Evolutionary conservation across 35 echinoderm and acorn worm genomes (phyloP).

Genomic region (Amphiura filiformis): DNA sequence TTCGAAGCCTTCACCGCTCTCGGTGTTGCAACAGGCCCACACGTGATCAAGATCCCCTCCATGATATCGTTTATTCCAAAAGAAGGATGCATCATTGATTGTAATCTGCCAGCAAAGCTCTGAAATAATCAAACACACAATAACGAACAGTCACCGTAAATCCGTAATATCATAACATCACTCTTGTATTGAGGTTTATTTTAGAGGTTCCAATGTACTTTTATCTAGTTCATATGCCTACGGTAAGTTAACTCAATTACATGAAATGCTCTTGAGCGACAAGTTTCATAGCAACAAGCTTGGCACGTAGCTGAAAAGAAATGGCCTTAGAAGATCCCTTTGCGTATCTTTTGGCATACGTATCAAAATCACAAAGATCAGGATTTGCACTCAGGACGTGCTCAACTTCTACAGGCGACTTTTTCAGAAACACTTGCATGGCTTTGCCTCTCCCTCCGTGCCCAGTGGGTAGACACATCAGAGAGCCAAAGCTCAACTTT

Average conservation of each 20-base stretch:
- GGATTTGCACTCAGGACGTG: not conserved
- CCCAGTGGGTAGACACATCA: no score
- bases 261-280: not conserved
- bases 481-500: not conserved
- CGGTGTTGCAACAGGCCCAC: not conserved
- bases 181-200: no score
- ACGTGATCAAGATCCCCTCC: not conserved
- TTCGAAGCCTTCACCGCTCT: not conserved
- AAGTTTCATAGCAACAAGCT: not conserved
- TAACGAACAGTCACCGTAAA: no score
- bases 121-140: no score
- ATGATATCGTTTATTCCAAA: no score
- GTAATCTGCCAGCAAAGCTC: no score
- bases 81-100: no score
- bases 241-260: no score
- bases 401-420: not conserved
- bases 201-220: no score
- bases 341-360: not conserved
- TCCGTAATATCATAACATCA: no score
- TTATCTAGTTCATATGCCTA: no score
- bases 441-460: no score
- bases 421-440: not conserved
- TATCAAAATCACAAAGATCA: not conserved
- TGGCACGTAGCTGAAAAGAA: not conserved
- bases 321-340: not conserved